Conservation (phyloP, 64 coral and sea anemone genomes). For the Astreopora myriophthalma region DNA sequence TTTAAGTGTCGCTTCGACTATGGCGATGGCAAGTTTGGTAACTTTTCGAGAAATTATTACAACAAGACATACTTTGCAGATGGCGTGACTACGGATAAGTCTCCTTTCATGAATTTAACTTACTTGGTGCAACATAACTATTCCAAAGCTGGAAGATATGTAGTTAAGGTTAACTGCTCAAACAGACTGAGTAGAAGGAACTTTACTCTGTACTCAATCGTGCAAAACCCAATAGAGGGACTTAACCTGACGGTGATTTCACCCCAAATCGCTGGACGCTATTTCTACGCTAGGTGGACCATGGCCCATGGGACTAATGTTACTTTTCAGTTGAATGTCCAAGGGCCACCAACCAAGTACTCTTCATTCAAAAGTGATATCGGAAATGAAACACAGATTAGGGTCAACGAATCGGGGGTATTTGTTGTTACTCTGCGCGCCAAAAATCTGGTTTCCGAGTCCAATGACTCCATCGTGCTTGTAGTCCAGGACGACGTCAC, state of each 20-base stretch:
- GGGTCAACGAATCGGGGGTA: neutral
- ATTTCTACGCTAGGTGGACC: constrained; percentile 26
- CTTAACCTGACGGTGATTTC: neutral
- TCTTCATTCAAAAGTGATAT: constrained; percentile 37
- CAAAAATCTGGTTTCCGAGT: constrained; percentile 69
- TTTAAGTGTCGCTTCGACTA: constrained; percentile 51
- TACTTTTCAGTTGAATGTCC: constrained; percentile 41
- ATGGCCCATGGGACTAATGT: constrained; percentile 84
- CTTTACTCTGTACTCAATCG: neutral
- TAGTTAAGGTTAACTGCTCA: constrained; percentile 26
- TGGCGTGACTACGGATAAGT: constrained; percentile 27
- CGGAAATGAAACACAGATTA: neutral
- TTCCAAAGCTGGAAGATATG: constrained; percentile 17
- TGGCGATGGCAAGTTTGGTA: constrained; percentile 17
- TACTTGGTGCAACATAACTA: constrained; percentile 42
- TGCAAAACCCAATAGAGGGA: constrained; percentile 61
- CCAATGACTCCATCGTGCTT: neutral
- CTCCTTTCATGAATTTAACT: constrained; percentile 60
- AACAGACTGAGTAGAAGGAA: constrained; percentile 61
- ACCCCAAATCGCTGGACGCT: constrained; percentile 10
- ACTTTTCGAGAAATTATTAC: constrained; percentile 10
- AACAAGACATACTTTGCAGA: constrained; percentile 66
- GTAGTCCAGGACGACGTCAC: constrained; percentile 61
- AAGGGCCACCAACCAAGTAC: neutral
- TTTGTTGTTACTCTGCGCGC: constrained; percentile 41